Base-by-base conservation (phyloP, 1,140 invertebrate genomes). In the Amphibalanus amphitrite region DNA sequence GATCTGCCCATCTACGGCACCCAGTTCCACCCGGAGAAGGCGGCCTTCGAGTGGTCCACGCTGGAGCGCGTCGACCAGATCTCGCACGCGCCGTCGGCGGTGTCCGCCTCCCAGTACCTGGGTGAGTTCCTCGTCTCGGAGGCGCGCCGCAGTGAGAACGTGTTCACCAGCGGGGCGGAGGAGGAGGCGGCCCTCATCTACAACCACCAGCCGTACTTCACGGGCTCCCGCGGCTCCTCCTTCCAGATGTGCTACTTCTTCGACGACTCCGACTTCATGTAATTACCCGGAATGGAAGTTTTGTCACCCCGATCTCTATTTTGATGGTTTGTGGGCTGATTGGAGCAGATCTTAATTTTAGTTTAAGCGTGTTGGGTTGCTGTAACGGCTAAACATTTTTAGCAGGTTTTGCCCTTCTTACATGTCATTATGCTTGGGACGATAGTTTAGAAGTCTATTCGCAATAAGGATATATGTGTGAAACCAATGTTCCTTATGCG, bases 1-100 rank as follows among this genome's bases (percentile, higher is more conserved):
- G n/a, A n/a, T 3, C 83, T 82, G n/a, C 29, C 4, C 83, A 81
- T 72, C 93, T 93, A 26, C 88, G 95, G 78, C 95, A 90, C 79
- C 92, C 87, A 95, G 1, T 81, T 91, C 0, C 81, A 93, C 93
- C 1, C 93, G 1, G 93, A 97, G 79, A 96, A 95, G 78, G 89
- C 87, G 76, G 77, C 85, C 0, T 96, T 88, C 75, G 91, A 94
- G 79, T 95, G 91, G 85, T 82, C 84, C 3, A 74, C 75, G 0
- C 83, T 81, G 28, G 78, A 76, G 8, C 77, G 82, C 47, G 76
- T 78, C 15, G 83, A 82, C 28, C 75, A 76, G n/a, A 85, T 91
- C 74, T 84, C 88, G 0, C 92, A 95, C 74, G 82, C 0, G 38
- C 71, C 0, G 79, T 87, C 29, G n/a, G 86, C 90, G 0, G 81